Base-by-base conservation (phyloP, 1,140 invertebrate species). In the Ceratoteleas bidentatus region DNA sequence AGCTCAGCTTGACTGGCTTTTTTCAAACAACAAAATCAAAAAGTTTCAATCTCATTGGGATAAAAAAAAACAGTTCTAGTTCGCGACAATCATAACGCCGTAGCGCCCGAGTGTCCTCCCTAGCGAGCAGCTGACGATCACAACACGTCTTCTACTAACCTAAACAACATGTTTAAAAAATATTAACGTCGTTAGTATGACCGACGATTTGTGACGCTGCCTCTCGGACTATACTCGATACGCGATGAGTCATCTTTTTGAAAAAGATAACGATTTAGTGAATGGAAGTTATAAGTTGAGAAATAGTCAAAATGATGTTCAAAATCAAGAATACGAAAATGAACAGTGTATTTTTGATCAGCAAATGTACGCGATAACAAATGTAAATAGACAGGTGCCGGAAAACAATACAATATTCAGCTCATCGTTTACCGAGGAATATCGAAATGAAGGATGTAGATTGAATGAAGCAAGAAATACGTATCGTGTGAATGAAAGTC, bases 211-310 rank as follows among this genome's bases (percentile, higher is more conserved):
- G 43, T 47, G 43, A 47, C 43, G 43, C 43, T 47, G n/a, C n/a
- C 43, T 47, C 43, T n/a, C 43, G 43, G 43, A 47, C 43, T 47
- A 47, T n/a, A 10, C n/a, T n/a, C n/a, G n/a, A n/a, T n/a, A n/a
- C n/a, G n/a, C n/a, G n/a, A n/a, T n/a, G n/a, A n/a, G n/a, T n/a
- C n/a, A n/a, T n/a, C n/a, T n/a, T n/a, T n/a, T n/a, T n/a, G 57
- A 36, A 50, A 32, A 36, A 38, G 7, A 38, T 38, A 9, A 6
- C 9, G 36, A 38, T 38, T 9, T 9, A 6, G 5, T 38, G 36
- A 47, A 47, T 13, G n/a, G 7, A 7, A 47, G 7, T 47, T 47
- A 47, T 47, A 47, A 47, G n/a, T n/a, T 13, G 6, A 47, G 7
- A 13, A 47, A 47, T 47, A 47, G n/a, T 6, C 7, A n/a, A 7